Percentiles rank a stretch among this genome's conserved stretches.
Evolutionary conservation across 2,888 invertebrate species (phyloP).

Genomic region (Zaprionus obscuricornis): DNA sequence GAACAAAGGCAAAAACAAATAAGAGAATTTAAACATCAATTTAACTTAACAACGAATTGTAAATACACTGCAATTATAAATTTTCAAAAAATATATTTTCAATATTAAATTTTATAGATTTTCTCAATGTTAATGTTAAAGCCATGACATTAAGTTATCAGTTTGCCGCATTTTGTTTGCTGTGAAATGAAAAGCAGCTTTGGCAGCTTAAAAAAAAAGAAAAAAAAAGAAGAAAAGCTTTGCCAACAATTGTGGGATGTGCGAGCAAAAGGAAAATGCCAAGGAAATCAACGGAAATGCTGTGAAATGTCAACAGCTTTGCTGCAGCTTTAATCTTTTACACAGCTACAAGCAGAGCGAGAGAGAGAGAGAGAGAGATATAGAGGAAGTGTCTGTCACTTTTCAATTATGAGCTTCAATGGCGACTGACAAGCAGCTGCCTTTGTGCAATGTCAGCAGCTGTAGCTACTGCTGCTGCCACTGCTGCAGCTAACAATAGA

Average conservation of each 20-base stretch:
- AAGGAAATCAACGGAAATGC: too few relatives aligned
- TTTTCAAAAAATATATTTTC: too few relatives aligned
- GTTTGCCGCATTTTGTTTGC: neutral
- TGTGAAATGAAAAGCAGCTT: slow-evolving; percentile 34
- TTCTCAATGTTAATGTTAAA: too few relatives aligned
- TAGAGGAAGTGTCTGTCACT: slow-evolving; percentile 32
- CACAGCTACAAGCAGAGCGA: too few relatives aligned
- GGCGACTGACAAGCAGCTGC: slow-evolving; percentile 37
- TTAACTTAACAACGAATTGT: too few relatives aligned
- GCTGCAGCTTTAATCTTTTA: slow-evolving; percentile 42
- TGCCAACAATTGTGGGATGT: neutral
- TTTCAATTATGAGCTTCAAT: slow-evolving; percentile 63
- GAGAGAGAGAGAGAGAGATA: neutral
- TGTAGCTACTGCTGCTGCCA: slow-evolving; percentile 14
- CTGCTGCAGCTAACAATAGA: neutral
- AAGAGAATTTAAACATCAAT: too few relatives aligned
- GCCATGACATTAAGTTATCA: slow-evolving; percentile 1
- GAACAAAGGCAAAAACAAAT: slow-evolving; percentile 15
- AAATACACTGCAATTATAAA: too few relatives aligned
- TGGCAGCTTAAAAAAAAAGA: slow-evolving; percentile 23
- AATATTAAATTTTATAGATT: too few relatives aligned
- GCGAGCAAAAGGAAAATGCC: too few relatives aligned
- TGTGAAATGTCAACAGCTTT: slow-evolving; percentile 36
- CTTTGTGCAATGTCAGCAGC: slow-evolving; percentile 16
- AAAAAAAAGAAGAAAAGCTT: slow-evolving; percentile 1